phyloP scores from a whole-genome alignment of 2,888 invertebrate species.

The Lacanobia wlatinum region DNA sequence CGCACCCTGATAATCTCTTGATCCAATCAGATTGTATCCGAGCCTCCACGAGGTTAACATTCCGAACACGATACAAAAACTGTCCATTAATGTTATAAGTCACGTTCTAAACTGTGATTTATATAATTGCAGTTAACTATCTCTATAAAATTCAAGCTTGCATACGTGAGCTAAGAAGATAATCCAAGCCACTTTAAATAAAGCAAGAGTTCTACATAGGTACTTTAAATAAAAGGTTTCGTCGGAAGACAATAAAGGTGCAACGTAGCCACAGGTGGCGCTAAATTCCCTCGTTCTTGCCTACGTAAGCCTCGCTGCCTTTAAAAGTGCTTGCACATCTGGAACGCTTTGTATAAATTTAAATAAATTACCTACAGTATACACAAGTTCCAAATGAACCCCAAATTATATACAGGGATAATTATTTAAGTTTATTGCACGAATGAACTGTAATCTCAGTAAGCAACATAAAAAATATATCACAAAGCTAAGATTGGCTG shows the following conservation, averaged over 20 bases:
- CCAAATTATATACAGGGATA: constrained; percentile 39
- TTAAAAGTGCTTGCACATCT: constrained; percentile 59
- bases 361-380: constrained; percentile 52
- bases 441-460: constrained; percentile 47
- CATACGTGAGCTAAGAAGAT: constrained; percentile 3
- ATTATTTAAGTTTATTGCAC: constrained; percentile 47
- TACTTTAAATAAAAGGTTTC: constrained; percentile 28
- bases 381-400: constrained; percentile 36
- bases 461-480: constrained; percentile 61
- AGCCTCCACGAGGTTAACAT: constrained; percentile 67
- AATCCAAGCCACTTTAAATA: constrained; percentile 16
- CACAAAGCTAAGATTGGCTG: constrained; percentile 38
- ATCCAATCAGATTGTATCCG: constrained; percentile 76
- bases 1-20: constrained; percentile 75
- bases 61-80: constrained; percentile 61
- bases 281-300: constrained; percentile 43
- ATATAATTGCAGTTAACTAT: constrained; percentile 1
- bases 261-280: constrained; percentile 54
- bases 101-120: constrained; percentile 32
- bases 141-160: constrained; percentile 2
- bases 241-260: constrained; percentile 35
- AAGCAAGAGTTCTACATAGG: constrained; percentile 1
- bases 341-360: constrained; percentile 55
- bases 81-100: constrained; percentile 19
- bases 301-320: constrained; percentile 38